Conservation (phyloP, 1,140 invertebrate genomes). For the Lithobius niger region DNA sequence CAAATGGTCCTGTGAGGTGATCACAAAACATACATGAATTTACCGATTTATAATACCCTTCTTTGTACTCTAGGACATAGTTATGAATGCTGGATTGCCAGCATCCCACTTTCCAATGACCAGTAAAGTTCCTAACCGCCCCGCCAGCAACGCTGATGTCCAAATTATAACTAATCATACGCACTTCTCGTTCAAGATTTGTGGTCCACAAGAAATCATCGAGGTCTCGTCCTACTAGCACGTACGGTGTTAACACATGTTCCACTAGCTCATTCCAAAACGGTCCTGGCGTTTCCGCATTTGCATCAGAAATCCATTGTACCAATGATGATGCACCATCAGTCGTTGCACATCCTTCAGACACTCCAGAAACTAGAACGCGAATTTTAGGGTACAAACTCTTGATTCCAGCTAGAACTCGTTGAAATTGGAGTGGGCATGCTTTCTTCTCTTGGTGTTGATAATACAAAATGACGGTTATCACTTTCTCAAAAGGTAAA, state of each 20-base stretch:
- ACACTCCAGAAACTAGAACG: neutral
- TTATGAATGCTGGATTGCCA: conserved; percentile 22
- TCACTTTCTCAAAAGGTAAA: neutral
- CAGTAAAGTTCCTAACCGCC: conserved; percentile 20
- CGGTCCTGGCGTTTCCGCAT: conserved; percentile 9
- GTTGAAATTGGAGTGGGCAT: neutral
- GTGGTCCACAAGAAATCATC: conserved; percentile 19
- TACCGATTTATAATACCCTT: conserved; percentile 25
- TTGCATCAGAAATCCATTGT: neutral
- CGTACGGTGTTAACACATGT: conserved; percentile 22
- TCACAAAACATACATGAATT: conserved; percentile 29
- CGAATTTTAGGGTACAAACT: neutral
- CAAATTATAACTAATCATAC: conserved; percentile 18
- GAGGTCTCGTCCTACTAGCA: conserved; percentile 21
- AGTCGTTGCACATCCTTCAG: neutral
- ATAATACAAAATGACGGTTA: neutral
- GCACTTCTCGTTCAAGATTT: conserved; percentile 23
- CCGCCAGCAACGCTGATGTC: conserved; percentile 21
- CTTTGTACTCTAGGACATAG: conserved; percentile 20
- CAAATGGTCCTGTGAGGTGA: conserved; percentile 24
- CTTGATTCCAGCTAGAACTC: neutral
- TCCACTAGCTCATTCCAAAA: conserved; percentile 18
- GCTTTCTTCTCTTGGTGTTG: neutral
- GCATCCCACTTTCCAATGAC: conserved; percentile 27
- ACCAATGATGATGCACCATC: neutral